Conservation (phyloP, 1,140 invertebrate genomes). For the Nasonia vitripennis region DNA sequence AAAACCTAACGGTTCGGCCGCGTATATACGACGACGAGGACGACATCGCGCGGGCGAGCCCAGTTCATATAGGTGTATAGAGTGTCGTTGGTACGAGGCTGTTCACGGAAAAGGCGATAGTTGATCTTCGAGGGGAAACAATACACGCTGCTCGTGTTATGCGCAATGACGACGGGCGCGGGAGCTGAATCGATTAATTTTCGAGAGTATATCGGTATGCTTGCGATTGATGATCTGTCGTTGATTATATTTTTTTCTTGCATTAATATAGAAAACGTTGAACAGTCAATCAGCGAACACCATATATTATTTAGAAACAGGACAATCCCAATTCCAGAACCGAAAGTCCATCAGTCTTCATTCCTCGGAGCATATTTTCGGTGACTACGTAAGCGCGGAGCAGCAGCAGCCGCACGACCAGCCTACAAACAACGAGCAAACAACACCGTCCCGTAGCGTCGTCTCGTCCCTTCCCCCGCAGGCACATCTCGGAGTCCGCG, state of each 20-base stretch:
- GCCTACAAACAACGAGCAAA: slow-evolving; percentile 2
- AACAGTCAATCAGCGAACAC: too few relatives aligned
- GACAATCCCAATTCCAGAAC: too few relatives aligned
- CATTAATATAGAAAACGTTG: too few relatives aligned
- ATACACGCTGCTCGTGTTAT: background rate
- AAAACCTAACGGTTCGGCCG: slow-evolving; percentile 58
- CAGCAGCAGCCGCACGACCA: background rate
- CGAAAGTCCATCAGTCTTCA: too few relatives aligned
- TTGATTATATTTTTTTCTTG: background rate
- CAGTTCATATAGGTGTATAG: too few relatives aligned
- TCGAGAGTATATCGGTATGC: background rate
- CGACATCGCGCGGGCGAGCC: too few relatives aligned
- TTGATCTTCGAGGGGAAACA: slow-evolving; percentile 54
- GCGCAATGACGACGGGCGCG: slow-evolving; percentile 42
- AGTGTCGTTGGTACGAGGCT: background rate
- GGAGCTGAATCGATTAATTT: slow-evolving; percentile 19
- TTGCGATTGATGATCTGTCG: background rate
- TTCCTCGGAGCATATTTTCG: background rate
- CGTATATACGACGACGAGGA: background rate
- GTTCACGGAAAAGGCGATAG: slow-evolving; percentile 58
- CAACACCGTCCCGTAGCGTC: background rate
- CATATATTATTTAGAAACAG: too few relatives aligned
- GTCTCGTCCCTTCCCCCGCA: background rate
- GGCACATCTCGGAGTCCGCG: background rate
- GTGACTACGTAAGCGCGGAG: background rate